Base-by-base conservation (phyloP, 1,140 invertebrate genomes). In the Ooceraea biroi region DNA sequence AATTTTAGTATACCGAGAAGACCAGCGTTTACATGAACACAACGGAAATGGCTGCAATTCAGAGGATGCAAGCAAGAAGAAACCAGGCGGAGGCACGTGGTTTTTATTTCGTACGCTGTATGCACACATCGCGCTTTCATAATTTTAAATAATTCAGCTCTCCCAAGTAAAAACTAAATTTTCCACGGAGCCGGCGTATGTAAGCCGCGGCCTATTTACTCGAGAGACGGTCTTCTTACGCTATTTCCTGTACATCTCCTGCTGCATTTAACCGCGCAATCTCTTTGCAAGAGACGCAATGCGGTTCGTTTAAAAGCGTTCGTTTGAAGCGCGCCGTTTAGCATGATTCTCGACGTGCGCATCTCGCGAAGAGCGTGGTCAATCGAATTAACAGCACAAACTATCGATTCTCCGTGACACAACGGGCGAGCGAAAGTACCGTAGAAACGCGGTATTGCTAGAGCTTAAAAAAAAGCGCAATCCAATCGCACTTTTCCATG, bases 1-100 rank as follows among this genome's bases (percentile, higher is more conserved):
- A 84, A 84, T 57, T 74, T 80, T n/a, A 50, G 69, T 2, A 10
- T 1, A 52, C 4, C 30, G 17, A 5, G 36, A 27, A 44, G 41
- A 27, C 0, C 48, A 55, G 50, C 25, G 50, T 82, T 58, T 80
- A 69, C 22, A n/a, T 25, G n/a, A 19, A n/a, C 12, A 50, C 22
- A 50, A 5, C 17, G 8, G 30, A 46, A 46, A 30, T 10, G 11
- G 10, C 7, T 44, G 17, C 27, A 19, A 30, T 4, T 19, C 0
- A n/a, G 1, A 66, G 36, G 36, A 36, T 7, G 7, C 36, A 36
- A 50, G 8, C 11, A 63, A 77, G 36, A 77, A 19, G 3, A 30
- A 46, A 44, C 2, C 19, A 14, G 7, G 36, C 19, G 19, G 1
- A 66, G 36, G 48, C 0, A 30, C n/a, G 30, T 27, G 1, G 46